Base-by-base conservation (phyloP, 2,888 invertebrate species). In the Agapostemon virescens region DNA sequence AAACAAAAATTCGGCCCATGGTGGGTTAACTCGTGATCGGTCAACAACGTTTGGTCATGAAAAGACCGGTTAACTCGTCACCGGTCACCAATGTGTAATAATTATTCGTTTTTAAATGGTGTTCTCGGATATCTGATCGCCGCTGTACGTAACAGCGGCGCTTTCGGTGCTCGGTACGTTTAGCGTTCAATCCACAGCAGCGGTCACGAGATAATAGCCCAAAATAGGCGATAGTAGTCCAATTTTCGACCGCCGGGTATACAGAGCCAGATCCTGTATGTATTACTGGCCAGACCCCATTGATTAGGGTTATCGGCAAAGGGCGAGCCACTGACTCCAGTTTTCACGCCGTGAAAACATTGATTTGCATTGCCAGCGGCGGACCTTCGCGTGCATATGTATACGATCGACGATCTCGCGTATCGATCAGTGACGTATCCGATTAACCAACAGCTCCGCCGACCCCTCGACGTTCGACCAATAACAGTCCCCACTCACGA, bases 321-420 rank as follows among this genome's bases (percentile, higher is more conserved):
- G 52, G 42, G 0, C 63, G 61, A 49, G 45, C 49, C 11, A 64
- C 63, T 63, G 71, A 70, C 70, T 72, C 36, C 63, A 49, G 36
- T 75, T 78, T 69, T 70, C 61, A 36, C 79, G 55, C 71, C 70
- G 42, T 61, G 63, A 63, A 64, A 77, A 74, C 74, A 80, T 79
- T 74, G 79, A 85, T 84, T 79, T 74, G 69, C 73, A 63, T 70
- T 30, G 64, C 45, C 61, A 45, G 55, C 64, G 66, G 30, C 61
- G 75, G 69, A 75, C 82, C 66, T 72, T 81, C 73, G 83, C 81
- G 81, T 81, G 75, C 67, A 61, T 33, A n/a, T n/a, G n/a, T n/a
- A 61, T 30, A 61, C 63, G 77, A 81, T 75, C 77, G 74, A 67
- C 72, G 76, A 83, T 83, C 82, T 69, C 71, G 58, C 70, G 77